Evolutionary conservation across 2,888 invertebrate species (phyloP).

Genomic region (Folsomia manolachei): DNA sequence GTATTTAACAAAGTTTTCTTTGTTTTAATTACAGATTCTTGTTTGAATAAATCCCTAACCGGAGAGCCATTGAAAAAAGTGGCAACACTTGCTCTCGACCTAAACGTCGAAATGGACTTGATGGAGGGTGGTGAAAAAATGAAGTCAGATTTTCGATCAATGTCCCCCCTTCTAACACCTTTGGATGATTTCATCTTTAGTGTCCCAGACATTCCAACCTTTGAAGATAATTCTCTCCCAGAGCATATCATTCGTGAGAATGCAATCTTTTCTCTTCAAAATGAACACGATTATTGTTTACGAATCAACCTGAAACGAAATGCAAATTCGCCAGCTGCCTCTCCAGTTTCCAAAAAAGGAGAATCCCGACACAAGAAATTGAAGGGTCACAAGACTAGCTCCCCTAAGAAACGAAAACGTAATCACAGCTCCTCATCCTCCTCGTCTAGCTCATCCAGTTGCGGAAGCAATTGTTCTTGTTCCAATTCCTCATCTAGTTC

Average conservation of each 20-base stretch:
- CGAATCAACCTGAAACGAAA: not conserved
- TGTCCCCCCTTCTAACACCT: conserved; percentile 42
- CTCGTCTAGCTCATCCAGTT: conserved; percentile 73
- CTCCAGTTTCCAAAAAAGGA: not conserved
- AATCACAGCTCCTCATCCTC: conserved; percentile 7
- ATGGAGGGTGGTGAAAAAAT: not conserved
- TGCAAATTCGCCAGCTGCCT: not conserved
- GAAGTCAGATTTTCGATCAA: conserved; percentile 26
- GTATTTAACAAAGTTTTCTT: no score
- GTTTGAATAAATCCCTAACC: no score
- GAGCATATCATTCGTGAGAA: conserved; percentile 46
- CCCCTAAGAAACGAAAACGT: conserved; percentile 4
- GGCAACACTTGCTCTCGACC: no score
- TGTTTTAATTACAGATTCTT: no score
- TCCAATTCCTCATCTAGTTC: conserved; percentile 64
- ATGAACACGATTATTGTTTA: conserved; percentile 46
- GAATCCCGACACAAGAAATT: not conserved
- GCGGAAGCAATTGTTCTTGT: conserved; percentile 80
- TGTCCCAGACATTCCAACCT: conserved; percentile 44
- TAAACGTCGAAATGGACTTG: not conserved
- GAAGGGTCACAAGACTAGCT: not conserved
- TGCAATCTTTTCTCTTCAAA: conserved; percentile 36
- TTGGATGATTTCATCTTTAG: conserved; percentile 43
- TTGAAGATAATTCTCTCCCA: conserved; percentile 44
- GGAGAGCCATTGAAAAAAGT: no score